Percentiles rank a stretch among this genome's conserved stretches.
These are phyloP conservation scores for Drosophila persimilis DNA, from an alignment of 1,140 invertebrate species.

Conservation along the genomic window DNA sequence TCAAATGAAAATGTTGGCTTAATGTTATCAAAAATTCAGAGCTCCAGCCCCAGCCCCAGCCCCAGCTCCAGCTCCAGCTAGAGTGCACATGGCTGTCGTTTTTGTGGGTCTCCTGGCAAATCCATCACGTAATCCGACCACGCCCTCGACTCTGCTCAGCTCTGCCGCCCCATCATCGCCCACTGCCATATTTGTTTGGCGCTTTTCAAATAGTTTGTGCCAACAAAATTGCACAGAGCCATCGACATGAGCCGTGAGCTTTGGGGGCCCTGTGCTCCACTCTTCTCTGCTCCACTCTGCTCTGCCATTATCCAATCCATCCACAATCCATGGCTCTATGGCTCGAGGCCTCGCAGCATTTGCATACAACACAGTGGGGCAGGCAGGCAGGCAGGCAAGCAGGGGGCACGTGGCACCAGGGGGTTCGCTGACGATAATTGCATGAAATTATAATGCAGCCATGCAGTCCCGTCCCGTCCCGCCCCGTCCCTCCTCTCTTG, in stretches of 20 bases:
- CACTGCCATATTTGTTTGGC: conserved; percentile 67
- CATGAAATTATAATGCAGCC: conserved; percentile 80
- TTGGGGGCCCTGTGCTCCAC: conserved; percentile 22
- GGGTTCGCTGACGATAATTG: conserved; percentile 70
- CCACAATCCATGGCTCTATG: conserved; percentile 18
- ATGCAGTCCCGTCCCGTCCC: conserved; percentile 4
- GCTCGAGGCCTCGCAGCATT: conserved; percentile 41
- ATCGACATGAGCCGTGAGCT: conserved; percentile 29
- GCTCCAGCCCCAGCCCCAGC: no score
- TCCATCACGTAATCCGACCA: conserved; percentile 58
- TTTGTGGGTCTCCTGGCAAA: conserved; percentile 14
- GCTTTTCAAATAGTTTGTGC: conserved; percentile 63
- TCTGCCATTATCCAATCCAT: conserved; percentile 49
- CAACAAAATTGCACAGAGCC: conserved; percentile 52
- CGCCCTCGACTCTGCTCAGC: conserved; percentile 14
- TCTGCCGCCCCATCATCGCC: conserved; percentile 38
- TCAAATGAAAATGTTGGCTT: conserved; percentile 76
- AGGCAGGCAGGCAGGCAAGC: neutral
- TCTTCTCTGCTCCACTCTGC: neutral
- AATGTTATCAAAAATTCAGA: conserved; percentile 74
- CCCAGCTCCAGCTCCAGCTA: neutral
- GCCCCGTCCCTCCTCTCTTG: conserved; percentile 19
- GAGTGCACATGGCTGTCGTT: neutral
- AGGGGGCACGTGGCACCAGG: conserved; percentile 2
- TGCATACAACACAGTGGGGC: conserved; percentile 36